Percentiles rank a stretch among this genome's conserved stretches.
These are phyloP conservation scores for Eulithis testata DNA, from an alignment of 2,888 invertebrate species.

Conservation along the genomic window DNA sequence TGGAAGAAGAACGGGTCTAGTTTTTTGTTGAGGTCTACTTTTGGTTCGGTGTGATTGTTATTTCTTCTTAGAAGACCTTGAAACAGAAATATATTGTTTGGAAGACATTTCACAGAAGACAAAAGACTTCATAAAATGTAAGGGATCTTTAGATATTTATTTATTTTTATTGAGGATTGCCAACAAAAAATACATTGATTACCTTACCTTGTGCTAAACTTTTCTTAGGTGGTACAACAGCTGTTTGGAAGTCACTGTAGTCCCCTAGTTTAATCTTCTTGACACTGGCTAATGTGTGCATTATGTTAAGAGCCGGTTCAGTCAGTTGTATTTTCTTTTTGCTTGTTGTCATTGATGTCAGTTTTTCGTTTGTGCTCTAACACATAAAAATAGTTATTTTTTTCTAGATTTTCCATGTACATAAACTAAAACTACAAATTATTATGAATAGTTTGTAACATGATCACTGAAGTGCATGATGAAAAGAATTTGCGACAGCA, in stretches of 20 bases:
- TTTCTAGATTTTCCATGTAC: too few species aligned
- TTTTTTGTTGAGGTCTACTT: conserved; percentile 65
- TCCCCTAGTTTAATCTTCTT: conserved; percentile 84
- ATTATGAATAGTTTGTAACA: neutral
- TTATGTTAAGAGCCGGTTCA: conserved; percentile 85
- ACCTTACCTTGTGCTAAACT: conserved; percentile 65
- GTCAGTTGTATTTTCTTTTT: conserved; percentile 79
- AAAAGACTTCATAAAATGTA: too few species aligned
- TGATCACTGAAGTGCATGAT: neutral
- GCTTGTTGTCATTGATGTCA: conserved; percentile 70
- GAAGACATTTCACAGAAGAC: neutral
- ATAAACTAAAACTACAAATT: too few species aligned
- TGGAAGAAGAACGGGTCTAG: conserved; percentile 86
- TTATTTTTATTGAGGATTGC: too few species aligned
- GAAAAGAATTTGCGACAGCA: neutral
- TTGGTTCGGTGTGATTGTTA: conserved; percentile 66
- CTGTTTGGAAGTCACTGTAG: conserved; percentile 81
- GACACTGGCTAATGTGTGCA: conserved; percentile 84
- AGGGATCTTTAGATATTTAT: too few species aligned
- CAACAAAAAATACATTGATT: too few species aligned
- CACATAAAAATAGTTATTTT: conserved; percentile 28
- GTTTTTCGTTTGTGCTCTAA: conserved; percentile 75
- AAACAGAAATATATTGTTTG: neutral
- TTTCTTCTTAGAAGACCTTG: conserved; percentile 67
- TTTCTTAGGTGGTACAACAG: conserved; percentile 65